Base-by-base conservation (phyloP, 1,140 invertebrate species). In the Drosophila nebulosa region DNA sequence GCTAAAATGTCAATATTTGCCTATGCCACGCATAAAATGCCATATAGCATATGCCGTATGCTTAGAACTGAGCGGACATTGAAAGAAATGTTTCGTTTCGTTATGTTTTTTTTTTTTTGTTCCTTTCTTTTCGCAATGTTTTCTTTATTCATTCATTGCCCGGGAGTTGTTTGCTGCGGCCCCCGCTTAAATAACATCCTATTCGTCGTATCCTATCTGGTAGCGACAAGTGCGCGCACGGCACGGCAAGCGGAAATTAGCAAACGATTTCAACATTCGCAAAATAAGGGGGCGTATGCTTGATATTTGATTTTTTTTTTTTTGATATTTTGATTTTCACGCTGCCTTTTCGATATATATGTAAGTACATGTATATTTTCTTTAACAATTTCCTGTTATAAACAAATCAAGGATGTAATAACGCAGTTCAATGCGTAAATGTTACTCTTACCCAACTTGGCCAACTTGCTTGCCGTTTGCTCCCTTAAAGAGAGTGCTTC, bases 331-430 rank as follows among this genome's bases (percentile, higher is more conserved):
- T 64, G 74, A 65, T 70, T 76, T 77, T 10, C 16, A 21, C 39
- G 16, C 39, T 46, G 39, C 35, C 35, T 57, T 21, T 60, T 36
- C 21, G 39, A 52, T 18, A 26, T 30, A 4, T 4, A 27, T 46
- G 32, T 50, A 52, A 27, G 21, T 55, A 7, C 32, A 27, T 58
- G 59, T 57, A 75, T 64, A 76, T 83, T 66, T 83, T 83, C 71
- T 69, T 88, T 83, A 88, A 88, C 81, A 88, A 88, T 88, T 89
- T 88, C 83, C 83, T 79, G 71, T 83, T 89, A 73, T 89, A 88
- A 88, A 88, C 84, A 88, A 88, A 88, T 88, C 75, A 83, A 83
- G 83, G 83, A 88, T 88, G 84, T 88, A 88, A 88, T 88, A 88
- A 88, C 83, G 75, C 83, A 88, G 83, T 59, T 88, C 83, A 83